Evolutionary conservation across 1,140 invertebrate species (phyloP).

Genomic region (Drosophila malerkotliana): DNA sequence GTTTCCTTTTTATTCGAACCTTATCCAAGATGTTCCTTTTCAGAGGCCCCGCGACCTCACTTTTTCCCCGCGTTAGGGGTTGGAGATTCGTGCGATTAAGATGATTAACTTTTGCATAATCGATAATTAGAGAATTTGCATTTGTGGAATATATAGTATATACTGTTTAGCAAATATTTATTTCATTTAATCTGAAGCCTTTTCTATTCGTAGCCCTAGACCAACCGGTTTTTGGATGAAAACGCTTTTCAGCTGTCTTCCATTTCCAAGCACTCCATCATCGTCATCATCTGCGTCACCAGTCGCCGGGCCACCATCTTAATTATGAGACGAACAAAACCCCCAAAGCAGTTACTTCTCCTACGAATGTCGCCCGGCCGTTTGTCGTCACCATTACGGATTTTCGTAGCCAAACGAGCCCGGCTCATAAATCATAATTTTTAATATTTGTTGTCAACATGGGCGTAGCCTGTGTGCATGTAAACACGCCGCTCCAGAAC

Average conservation of each 20-base stretch:
- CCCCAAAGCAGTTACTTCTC: constrained; percentile 54
- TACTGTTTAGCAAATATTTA: neutral
- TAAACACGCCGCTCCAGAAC: constrained; percentile 69
- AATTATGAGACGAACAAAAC: constrained; percentile 61
- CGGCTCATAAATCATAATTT: constrained; percentile 80
- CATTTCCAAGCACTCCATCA: constrained; percentile 60
- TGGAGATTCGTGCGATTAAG: constrained; percentile 50
- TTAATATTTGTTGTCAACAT: constrained; percentile 83
- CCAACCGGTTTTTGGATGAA: constrained; percentile 10
- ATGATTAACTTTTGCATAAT: constrained; percentile 76
- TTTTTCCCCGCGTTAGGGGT: constrained; percentile 11
- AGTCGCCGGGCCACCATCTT: constrained; percentile 46
- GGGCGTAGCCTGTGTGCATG: constrained; percentile 77
- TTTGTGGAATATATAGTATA: neutral
- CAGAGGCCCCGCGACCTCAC: constrained; percentile 19
- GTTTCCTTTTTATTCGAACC: constrained; percentile 30
- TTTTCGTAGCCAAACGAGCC: constrained; percentile 47
- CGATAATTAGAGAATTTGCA: constrained; percentile 22
- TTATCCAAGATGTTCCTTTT: constrained; percentile 5
- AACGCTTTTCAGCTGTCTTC: constrained; percentile 21
- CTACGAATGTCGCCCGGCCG: constrained; percentile 64
- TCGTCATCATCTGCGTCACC: constrained; percentile 28
- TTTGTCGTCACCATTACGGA: constrained; percentile 65
- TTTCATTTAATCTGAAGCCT: neutral
- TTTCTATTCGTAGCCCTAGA: neutral